phyloP scores from a whole-genome alignment of 2,113 vertebrate species.

The Oostethus manadensis region DNA sequence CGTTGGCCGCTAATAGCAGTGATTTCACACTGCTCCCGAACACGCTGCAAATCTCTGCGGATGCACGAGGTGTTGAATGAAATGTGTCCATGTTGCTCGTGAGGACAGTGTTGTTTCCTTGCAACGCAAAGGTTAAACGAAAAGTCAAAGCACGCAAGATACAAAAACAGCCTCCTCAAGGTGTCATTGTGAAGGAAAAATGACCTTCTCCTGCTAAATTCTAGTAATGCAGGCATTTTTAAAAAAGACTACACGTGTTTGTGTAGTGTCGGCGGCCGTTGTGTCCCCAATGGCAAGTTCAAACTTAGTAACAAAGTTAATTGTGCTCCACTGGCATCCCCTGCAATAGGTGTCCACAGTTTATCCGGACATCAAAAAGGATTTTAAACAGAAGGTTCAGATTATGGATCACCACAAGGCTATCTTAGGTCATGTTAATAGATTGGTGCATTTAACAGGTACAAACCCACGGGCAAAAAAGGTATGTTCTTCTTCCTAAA shows the following conservation, averaged over 20 bases:
- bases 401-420: slow-evolving; percentile 38
- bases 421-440: slow-evolving; percentile 1
- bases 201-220: background rate
- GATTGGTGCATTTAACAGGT: slow-evolving; percentile 54
- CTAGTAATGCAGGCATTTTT: slow-evolving; percentile 12
- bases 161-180: slow-evolving; percentile 16
- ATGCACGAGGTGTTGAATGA: slow-evolving; percentile 15
- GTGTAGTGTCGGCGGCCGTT: slow-evolving; percentile 78
- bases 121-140: background rate
- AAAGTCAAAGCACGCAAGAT: slow-evolving; percentile 6
- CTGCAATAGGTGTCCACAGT: slow-evolving; percentile 76
- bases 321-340: slow-evolving; percentile 79
- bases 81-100: slow-evolving; percentile 12
- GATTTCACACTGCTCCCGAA: slow-evolving; percentile 36
- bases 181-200: too few relatives aligned
- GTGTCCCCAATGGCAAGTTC: slow-evolving; percentile 77
- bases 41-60: slow-evolving; percentile 5
- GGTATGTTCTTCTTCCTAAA: slow-evolving; percentile 74
- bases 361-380: slow-evolving; percentile 80
- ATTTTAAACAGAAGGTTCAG: slow-evolving; percentile 60
- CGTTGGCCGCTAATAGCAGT: slow-evolving; percentile 25
- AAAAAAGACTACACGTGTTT: slow-evolving; percentile 57
- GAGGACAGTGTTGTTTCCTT: background rate
- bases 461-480: slow-evolving; percentile 70
- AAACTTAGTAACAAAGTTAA: slow-evolving; percentile 95